A percentile compares a stretch with the other conserved stretches of the same genome.
These are phyloP conservation scores for Picus viridis DNA, from an alignment of 2,797 vertebrate genomes.

Conservation along the genomic window DNA sequence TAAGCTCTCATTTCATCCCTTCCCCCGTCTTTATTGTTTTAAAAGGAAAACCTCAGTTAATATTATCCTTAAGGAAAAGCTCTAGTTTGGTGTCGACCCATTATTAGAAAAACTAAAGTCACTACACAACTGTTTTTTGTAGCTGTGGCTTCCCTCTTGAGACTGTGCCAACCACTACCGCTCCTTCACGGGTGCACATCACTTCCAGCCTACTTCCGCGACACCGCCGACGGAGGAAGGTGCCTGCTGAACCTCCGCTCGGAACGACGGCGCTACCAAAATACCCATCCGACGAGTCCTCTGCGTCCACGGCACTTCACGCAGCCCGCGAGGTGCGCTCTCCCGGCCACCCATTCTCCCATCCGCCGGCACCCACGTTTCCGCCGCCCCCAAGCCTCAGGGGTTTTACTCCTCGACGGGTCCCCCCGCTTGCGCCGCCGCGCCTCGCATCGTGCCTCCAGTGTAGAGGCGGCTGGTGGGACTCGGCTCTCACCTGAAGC, in stretches of 20 bases:
- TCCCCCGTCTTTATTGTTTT: accelerated
- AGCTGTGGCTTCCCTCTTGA: accelerated
- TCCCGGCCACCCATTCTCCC: too few relatives aligned
- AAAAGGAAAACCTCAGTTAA: neutral
- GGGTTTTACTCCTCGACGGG: neutral
- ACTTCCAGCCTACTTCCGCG: accelerated
- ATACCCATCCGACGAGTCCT: too few relatives aligned
- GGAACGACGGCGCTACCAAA: neutral
- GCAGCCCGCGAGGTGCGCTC: neutral
- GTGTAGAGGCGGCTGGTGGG: too few relatives aligned
- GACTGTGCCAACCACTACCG: accelerated
- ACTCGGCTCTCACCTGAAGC: neutral
- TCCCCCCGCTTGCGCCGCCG: too few relatives aligned
- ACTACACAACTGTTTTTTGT: accelerated
- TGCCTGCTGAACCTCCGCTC: neutral
- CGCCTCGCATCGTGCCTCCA: too few relatives aligned
- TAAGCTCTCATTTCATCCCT: accelerated
- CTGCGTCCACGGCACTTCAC: neutral
- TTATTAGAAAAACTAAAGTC: neutral
- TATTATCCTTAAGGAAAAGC: neutral
- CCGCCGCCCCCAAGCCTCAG: neutral
- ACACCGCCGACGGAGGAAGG: accelerated
- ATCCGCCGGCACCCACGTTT: too few relatives aligned
- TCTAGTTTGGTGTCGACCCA: too few relatives aligned
- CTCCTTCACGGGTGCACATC: accelerated